Evolutionary conservation across 2,888 invertebrate genomes (phyloP).

Genomic region (Tortricodes alternella): DNA sequence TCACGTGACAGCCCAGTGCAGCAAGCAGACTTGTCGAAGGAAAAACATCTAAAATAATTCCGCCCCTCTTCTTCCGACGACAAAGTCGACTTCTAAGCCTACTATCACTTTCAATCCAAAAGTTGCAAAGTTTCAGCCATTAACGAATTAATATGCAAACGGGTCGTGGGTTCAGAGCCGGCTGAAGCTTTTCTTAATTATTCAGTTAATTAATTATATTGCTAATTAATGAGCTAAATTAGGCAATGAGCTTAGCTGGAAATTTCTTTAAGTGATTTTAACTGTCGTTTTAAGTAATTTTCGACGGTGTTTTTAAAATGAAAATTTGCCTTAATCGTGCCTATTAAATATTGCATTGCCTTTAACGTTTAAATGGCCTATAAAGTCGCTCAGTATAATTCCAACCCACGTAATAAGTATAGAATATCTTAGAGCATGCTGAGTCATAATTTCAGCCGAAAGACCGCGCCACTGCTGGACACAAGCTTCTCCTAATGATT

Average conservation of each 20-base stretch:
- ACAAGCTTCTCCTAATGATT: too few relatives aligned
- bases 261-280: constrained; percentile 19
- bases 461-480: too few relatives aligned
- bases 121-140: constrained; percentile 7
- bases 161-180: neutral
- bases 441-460: too few relatives aligned
- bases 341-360: neutral
- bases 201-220: constrained; percentile 12
- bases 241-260: neutral
- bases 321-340: neutral
- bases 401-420: too few relatives aligned
- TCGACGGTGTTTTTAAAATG: neutral
- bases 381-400: too few relatives aligned
- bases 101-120: constrained; percentile 6
- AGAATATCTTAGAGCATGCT: too few relatives aligned
- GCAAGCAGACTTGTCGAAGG: too few relatives aligned
- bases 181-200: constrained; percentile 4
- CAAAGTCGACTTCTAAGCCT: too few relatives aligned
- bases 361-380: neutral
- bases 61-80: too few relatives aligned
- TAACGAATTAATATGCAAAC: constrained; percentile 18
- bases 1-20: too few relatives aligned
- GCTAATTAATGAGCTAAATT: constrained; percentile 10
- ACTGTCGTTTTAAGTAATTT: constrained; percentile 15
- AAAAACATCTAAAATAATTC: too few relatives aligned